phyloP scores from a whole-genome alignment of 2,113 vertebrate species.

The Condylura cristata region DNA sequence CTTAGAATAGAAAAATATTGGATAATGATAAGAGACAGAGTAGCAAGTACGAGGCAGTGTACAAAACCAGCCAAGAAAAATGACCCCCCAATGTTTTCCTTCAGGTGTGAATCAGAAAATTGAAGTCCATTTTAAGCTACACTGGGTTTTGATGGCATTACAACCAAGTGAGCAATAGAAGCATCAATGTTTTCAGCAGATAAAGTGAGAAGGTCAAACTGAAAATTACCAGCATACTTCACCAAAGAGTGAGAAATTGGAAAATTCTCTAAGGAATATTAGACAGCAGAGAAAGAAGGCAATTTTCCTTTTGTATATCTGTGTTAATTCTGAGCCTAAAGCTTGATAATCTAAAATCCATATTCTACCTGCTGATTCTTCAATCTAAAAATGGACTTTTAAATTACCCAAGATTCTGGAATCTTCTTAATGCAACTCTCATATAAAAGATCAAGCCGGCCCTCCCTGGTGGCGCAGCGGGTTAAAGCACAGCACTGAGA shows the following conservation, averaged over 20 bases:
- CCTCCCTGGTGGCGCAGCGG: too few relatives aligned
- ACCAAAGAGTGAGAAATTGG: background rate
- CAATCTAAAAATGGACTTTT: background rate
- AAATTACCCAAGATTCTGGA: background rate
- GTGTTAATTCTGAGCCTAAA: constrained; percentile 7
- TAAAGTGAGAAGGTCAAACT: background rate
- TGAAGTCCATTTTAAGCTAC: background rate
- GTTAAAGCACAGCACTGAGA: too few relatives aligned
- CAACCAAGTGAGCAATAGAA: background rate
- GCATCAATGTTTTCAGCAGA: background rate
- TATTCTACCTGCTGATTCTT: background rate
- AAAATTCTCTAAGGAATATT: constrained; percentile 29
- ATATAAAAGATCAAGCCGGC: background rate
- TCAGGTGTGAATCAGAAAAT: background rate
- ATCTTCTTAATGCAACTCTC: constrained; percentile 30
- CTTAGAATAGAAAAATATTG: background rate
- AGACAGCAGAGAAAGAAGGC: background rate
- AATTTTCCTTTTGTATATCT: constrained; percentile 41
- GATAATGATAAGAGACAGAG: background rate
- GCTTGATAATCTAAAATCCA: background rate
- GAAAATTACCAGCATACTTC: background rate
- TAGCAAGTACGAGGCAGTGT: background rate
- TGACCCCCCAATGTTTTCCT: background rate
- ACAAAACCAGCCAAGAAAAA: background rate
- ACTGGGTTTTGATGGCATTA: background rate